Conservation (phyloP, 2,113 vertebrate genomes). For the Leuciscus idus region DNA sequence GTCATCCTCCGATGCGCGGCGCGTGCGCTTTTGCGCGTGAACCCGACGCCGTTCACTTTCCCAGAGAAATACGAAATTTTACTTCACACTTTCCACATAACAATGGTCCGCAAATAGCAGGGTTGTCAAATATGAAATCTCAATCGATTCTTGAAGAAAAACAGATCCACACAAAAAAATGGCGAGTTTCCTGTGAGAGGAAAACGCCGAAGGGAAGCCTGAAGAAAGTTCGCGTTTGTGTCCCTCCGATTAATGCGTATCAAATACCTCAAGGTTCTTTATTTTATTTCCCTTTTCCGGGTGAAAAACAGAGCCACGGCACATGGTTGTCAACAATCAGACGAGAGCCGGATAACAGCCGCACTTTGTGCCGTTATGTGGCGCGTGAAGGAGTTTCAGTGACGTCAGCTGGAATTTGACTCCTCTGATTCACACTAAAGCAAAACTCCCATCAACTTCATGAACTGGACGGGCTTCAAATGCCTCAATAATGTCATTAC, state of each 20-base stretch:
- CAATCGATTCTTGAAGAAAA: not conserved
- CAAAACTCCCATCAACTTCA: not conserved
- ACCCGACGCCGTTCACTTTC: not conserved
- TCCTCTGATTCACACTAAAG: constrained; percentile 57
- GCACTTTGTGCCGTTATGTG: constrained; percentile 43
- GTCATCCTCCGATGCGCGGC: not conserved
- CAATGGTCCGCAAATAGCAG: not conserved
- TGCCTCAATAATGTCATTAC: not conserved
- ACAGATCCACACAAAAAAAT: not conserved
- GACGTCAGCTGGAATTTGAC: constrained; percentile 77
- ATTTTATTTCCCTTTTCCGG: not conserved
- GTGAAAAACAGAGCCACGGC: not conserved
- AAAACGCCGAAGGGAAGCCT: not conserved
- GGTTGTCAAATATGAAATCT: too few species aligned
- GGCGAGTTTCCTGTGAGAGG: constrained; percentile 8
- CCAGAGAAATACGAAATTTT: too few species aligned
- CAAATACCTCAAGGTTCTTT: not conserved
- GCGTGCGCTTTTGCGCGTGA: not conserved
- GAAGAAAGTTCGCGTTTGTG: not conserved
- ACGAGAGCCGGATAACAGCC: not conserved
- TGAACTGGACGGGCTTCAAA: not conserved
- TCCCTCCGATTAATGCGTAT: not conserved
- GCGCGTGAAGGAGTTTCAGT: constrained; percentile 56
- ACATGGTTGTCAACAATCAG: not conserved
- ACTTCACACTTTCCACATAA: not conserved